Percentiles rank a stretch among this genome's conserved stretches.
Evolutionary conservation across 2,888 invertebrate genomes (phyloP).

Genomic region (Neoascia interrupta): DNA sequence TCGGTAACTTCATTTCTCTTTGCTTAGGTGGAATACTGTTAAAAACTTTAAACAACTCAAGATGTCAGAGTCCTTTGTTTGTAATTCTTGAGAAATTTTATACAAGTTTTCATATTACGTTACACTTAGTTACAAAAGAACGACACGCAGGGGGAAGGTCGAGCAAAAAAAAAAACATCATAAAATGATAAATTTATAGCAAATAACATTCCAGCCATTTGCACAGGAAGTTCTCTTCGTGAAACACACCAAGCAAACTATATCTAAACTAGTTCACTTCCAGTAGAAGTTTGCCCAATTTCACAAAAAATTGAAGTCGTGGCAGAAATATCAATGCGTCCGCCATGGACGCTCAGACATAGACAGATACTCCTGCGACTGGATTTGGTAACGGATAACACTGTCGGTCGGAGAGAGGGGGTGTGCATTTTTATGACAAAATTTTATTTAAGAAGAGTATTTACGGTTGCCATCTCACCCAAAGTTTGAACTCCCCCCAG

Average conservation of each 20-base stretch:
- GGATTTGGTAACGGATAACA: conserved; percentile 25
- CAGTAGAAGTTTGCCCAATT: conserved; percentile 46
- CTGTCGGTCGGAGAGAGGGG: conserved; percentile 2
- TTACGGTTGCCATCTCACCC: background rate
- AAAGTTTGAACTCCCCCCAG: conserved; percentile 30
- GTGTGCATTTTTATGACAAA: conserved; percentile 16
- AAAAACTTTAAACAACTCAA: no score
- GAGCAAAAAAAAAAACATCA: no score
- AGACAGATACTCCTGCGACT: conserved; percentile 8
- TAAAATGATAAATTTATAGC: conserved; percentile 57
- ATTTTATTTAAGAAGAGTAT: conserved; percentile 5
- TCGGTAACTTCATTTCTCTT: no score
- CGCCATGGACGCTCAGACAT: background rate
- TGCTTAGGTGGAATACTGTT: no score
- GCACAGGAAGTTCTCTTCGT: conserved; percentile 14
- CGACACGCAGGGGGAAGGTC: no score
- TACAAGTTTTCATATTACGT: no score
- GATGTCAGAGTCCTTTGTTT: no score
- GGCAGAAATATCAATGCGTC: conserved; percentile 52
- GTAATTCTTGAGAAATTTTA: no score
- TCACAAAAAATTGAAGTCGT: conserved; percentile 61
- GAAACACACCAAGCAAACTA: conserved; percentile 37
- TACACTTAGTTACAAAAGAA: no score
- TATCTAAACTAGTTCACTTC: conserved; percentile 44
- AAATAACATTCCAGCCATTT: conserved; percentile 39